Evolutionary conservation across 2,888 invertebrate genomes (phyloP), one percentile per base, ranked within the genome.

Genomic region (Smittia aterrima): DNA sequence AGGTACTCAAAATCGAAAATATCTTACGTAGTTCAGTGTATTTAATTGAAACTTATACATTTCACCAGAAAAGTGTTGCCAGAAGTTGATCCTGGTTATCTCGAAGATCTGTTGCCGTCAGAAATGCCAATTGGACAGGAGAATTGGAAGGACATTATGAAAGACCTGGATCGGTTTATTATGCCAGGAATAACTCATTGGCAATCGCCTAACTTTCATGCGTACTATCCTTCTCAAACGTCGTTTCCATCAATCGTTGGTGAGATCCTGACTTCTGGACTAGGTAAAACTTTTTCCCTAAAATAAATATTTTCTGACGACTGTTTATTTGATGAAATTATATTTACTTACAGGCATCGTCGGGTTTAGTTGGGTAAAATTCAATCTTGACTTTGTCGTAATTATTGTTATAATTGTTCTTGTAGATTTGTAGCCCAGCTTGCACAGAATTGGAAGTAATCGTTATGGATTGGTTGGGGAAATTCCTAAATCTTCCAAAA

Each of bases 121-220:
- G 87, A 91, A 77, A 92, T 95, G 6, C 98, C 98, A 0, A 88
- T 91, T 77, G 82, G 88, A 1, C 89, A 94, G 0, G 95, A 97
- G 81, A 82, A 88, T 7, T 98, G 96, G 95, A 86, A 90, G 78
- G 88, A 90, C 32, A 88, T 98, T n/a, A 86, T 98, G 78, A 86
- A 88, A 75, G 98, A 98, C 79, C 88, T 98, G 76, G 93, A 93
- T 79, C 85, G 89, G 77, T 87, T 92, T 74, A 92, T 99, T 77
- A 90, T 96, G 89, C 97, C 97, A 0, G 98, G 98, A 77, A 83
- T 93, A 32, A 96, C 96, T 0, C 95, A 96, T 79, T 97, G 97
- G 97, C 91, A 92, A 78, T 95, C 95, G 9, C 97, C 96, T 0
- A 87, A 92, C 77, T 97, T 98, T 84, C 94, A 96, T 80, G 96